Evolutionary conservation across 2,797 vertebrate genomes (phyloP).

Genomic region (Sphenodon punctatus): DNA sequence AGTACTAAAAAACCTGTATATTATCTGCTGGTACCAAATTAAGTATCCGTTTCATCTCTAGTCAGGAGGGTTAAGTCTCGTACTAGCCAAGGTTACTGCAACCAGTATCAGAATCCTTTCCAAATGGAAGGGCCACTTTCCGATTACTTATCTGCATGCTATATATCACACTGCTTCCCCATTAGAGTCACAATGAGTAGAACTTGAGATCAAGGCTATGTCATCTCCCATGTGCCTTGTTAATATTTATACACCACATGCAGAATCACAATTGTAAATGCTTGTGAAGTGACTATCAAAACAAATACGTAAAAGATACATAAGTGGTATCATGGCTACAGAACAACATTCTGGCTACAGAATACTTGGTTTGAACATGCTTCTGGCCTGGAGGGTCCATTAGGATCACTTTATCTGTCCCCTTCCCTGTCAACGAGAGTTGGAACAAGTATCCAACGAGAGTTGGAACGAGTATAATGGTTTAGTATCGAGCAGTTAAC

Average conservation of each 20-base stretch:
- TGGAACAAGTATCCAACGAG: too few species aligned
- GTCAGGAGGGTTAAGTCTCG: not conserved
- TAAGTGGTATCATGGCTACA: not conserved
- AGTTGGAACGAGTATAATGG: too few species aligned
- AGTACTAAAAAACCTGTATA: too few species aligned
- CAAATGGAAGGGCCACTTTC: not conserved
- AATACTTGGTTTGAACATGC: not conserved
- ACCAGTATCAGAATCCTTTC: not conserved
- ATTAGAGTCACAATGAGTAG: not conserved
- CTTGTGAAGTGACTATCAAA: not conserved
- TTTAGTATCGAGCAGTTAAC: too few species aligned
- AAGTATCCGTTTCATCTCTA: too few species aligned
- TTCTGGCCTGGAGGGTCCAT: too few species aligned
- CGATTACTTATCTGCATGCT: not conserved
- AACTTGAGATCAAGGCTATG: not conserved
- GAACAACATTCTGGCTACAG: not conserved
- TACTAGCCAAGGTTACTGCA: not conserved
- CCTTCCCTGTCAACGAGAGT: too few species aligned
- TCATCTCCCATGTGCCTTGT: not conserved
- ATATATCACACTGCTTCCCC: not conserved
- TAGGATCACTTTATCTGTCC: too few species aligned
- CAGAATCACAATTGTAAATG: not conserved
- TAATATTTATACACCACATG: not conserved
- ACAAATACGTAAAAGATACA: rapidly evolving
- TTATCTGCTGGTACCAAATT: too few species aligned